These are phyloP conservation scores for Mesaphorura yosii DNA, from an alignment of 1,140 invertebrate genomes.

Conservation along the genomic window DNA sequence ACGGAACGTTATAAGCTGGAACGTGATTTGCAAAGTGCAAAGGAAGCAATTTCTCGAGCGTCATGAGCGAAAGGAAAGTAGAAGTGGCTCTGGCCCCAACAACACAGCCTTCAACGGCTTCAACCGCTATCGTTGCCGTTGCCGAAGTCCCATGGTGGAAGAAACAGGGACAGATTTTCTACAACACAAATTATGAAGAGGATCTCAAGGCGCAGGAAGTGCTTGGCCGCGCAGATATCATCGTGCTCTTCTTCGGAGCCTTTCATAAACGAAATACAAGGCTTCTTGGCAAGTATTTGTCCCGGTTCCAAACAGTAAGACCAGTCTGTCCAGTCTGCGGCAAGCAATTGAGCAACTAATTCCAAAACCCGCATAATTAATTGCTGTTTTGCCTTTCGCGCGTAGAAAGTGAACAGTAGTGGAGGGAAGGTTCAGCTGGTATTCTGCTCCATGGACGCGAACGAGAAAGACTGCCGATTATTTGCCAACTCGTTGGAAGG, in stretches of 20 bases:
- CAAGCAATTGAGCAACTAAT: background rate
- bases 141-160: conserved; percentile 1
- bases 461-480: conserved; percentile 13
- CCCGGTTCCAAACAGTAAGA: conserved; percentile 1
- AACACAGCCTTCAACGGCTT: too few relatives aligned
- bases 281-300: background rate
- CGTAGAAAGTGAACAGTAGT: background rate
- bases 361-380: background rate
- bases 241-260: conserved; percentile 1
- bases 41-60: too few relatives aligned
- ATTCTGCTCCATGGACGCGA: conserved; percentile 17
- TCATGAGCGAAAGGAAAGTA: too few relatives aligned
- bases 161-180: background rate
- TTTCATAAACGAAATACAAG: background rate
- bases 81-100: too few relatives aligned
- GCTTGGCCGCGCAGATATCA: background rate
- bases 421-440: conserved; percentile 3
- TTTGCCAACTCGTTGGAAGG: conserved; percentile 8
- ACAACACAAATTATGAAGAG: background rate
- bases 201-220: background rate
- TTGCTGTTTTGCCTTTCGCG: background rate
- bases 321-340: background rate
- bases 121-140: background rate
- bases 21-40: too few relatives aligned
- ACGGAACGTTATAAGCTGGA: too few relatives aligned